Percentiles rank a stretch among this genome's conserved stretches.
Evolutionary conservation across 2,888 invertebrate species (phyloP).

Genomic region (Aethes cnicana): DNA sequence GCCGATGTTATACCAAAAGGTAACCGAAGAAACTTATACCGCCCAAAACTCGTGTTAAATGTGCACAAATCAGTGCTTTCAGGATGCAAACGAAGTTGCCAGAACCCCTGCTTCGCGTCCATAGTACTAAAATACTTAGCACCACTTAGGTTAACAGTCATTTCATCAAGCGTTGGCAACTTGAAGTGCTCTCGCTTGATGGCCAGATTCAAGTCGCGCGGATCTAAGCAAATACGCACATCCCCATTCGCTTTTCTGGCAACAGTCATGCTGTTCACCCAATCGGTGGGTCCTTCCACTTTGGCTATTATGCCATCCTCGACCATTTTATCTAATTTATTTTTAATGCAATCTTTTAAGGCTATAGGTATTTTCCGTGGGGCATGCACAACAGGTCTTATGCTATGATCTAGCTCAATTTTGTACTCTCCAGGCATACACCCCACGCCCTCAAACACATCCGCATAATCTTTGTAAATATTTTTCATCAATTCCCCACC

Average conservation of each 20-base stretch:
- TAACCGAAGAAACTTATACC: slow-evolving; percentile 8
- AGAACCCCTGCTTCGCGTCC: slow-evolving; percentile 7
- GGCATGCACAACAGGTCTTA: slow-evolving; percentile 20
- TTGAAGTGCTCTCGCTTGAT: slow-evolving; percentile 31
- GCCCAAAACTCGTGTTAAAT: slow-evolving; percentile 1
- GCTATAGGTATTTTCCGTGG: slow-evolving; percentile 24
- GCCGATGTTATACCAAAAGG: too few relatives aligned
- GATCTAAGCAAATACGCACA: slow-evolving; percentile 29
- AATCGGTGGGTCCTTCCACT: too few relatives aligned
- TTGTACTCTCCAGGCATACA: slow-evolving; percentile 15
- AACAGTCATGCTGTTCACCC: too few relatives aligned
- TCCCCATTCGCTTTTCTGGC: slow-evolving; percentile 17
- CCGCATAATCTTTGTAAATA: slow-evolving; percentile 5
- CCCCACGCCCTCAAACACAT: slow-evolving; percentile 26
- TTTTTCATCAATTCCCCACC: slow-evolving; percentile 29
- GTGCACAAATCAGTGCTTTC: not conserved
- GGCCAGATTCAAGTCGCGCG: slow-evolving; percentile 29
- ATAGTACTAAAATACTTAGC: slow-evolving; percentile 28
- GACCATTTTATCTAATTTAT: slow-evolving; percentile 20
- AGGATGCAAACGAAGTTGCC: not conserved
- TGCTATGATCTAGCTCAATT: slow-evolving; percentile 13
- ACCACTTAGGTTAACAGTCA: slow-evolving; percentile 23
- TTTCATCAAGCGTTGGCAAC: slow-evolving; percentile 29
- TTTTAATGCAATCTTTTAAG: slow-evolving; percentile 14
- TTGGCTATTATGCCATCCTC: too few relatives aligned